Evolutionary conservation across 2,888 invertebrate genomes (phyloP), one percentile per base, ranked within the genome.

Genomic region (Conops quadrifasciatus): DNA sequence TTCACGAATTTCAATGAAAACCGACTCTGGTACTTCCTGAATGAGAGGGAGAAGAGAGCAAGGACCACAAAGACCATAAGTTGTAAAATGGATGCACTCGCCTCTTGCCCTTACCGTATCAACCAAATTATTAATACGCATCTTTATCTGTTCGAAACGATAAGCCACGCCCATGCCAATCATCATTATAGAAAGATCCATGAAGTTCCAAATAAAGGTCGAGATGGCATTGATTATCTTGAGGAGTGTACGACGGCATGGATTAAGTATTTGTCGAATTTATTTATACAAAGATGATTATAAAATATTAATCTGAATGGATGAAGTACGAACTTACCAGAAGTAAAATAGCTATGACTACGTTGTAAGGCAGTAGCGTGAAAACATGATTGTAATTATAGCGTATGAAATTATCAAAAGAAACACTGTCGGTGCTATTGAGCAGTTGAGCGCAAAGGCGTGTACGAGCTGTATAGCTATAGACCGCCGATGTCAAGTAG

Each of bases 151-250:
- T 67, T 88, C 87, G 76, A 93, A 93, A 45, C 92, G 88, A 45
- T 90, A 89, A 0, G 90, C 86, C 28, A 93, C 83, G 0, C 91
- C 91, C 78, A 90, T 88, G 82, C 93, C 92, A 47, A 92, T 86
- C 70, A 92, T 83, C 78, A 92, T 92, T 24, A 93, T 90, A 72
- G 93, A 90, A 43, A 92, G 81, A 79, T 93, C 93, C 82, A 92
- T 91, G 73, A 90, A 92, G 80, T 92, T 93, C 93, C 93, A 93
- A 2, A 90, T 87, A 67, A 91, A 89, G 0, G 93, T 92, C 59
- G 80, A 80, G 53, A 71, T 66, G 13, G 73, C 78, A 71, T 81
- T 82, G 2, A 79, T 58, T 1, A 80, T 13, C 83, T 83, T 49
- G 0, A 21, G 53, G 5, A n/a, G n/a, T n/a, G n/a, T n/a, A n/a